Evolutionary conservation across 35 echinoderm and acorn worm species (phyloP).

Genomic region (Amphiura filiformis): DNA sequence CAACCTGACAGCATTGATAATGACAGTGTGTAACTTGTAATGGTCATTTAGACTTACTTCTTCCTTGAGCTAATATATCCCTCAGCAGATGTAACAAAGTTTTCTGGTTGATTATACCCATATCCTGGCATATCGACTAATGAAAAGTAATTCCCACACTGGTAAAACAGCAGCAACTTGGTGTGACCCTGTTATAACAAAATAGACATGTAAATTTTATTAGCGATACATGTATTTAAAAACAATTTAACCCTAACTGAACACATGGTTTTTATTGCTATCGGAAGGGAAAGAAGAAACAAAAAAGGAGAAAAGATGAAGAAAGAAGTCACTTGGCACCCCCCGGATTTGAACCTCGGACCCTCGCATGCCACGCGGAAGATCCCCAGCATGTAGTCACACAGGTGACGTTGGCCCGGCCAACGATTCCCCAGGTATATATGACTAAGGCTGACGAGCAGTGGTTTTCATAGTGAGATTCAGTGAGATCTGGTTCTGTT

Average conservation of each 20-base stretch:
- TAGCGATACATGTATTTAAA: neutral
- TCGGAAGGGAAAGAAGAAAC: too few relatives aligned
- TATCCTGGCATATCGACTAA: constrained; percentile 92
- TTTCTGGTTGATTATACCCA: constrained; percentile 71
- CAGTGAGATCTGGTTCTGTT: neutral
- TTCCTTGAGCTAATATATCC: constrained; percentile 68
- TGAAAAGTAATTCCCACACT: constrained; percentile 53
- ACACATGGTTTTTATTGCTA: neutral
- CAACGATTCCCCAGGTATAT: too few relatives aligned
- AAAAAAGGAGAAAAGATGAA: too few relatives aligned
- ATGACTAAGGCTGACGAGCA: too few relatives aligned
- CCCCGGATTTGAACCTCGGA: too few relatives aligned
- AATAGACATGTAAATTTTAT: neutral
- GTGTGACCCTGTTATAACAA: constrained; percentile 69
- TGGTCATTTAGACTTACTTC: constrained; percentile 44
- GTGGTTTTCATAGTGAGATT: too few relatives aligned
- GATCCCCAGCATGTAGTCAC: too few relatives aligned
- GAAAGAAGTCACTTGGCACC: too few relatives aligned
- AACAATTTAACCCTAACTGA: neutral
- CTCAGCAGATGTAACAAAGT: constrained; percentile 80
- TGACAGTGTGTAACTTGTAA: neutral
- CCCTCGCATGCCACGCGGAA: too few relatives aligned
- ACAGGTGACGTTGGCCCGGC: too few relatives aligned
- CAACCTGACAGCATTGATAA: neutral
- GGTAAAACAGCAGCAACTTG: constrained; percentile 73